Percentiles rank a stretch among this genome's conserved stretches.
phyloP scores from a whole-genome alignment of 2,797 vertebrate genomes.

The Halcyon badia region DNA sequence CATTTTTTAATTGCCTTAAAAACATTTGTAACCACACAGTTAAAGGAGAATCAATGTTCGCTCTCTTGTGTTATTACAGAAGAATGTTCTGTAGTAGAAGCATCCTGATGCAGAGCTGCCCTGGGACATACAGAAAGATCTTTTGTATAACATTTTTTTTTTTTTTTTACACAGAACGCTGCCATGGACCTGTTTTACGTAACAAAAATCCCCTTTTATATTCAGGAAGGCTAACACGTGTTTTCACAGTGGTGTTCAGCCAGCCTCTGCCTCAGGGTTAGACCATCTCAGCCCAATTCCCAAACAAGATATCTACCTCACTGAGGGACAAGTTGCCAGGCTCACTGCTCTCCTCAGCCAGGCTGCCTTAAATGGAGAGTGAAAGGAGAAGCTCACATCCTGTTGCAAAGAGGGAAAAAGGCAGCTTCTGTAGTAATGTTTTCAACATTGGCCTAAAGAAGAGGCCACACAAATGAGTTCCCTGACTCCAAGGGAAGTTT shows the following conservation, averaged over 20 bases:
- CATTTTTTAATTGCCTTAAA: slow-evolving; percentile 54
- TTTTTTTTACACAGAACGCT: neutral
- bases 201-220: neutral
- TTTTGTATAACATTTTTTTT: neutral
- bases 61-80: neutral
- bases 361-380: neutral
- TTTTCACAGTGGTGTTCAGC: neutral
- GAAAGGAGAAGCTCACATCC: slow-evolving; percentile 33
- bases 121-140: neutral
- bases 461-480: neutral
- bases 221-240: neutral
- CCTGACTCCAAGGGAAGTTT: neutral
- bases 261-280: neutral
- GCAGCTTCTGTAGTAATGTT: neutral
- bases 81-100: neutral
- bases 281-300: neutral
- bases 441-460: neutral
- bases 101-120: neutral
- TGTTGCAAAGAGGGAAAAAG: slow-evolving; percentile 14
- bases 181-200: neutral
- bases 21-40: slow-evolving; percentile 48
- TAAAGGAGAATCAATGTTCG: slow-evolving; percentile 42
- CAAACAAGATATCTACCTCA: neutral
- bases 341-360: slow-evolving; percentile 5
- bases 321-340: slow-evolving; percentile 9